Evolutionary conservation across 2,888 invertebrate genomes (phyloP).

Genomic region (Ophion costatus): DNA sequence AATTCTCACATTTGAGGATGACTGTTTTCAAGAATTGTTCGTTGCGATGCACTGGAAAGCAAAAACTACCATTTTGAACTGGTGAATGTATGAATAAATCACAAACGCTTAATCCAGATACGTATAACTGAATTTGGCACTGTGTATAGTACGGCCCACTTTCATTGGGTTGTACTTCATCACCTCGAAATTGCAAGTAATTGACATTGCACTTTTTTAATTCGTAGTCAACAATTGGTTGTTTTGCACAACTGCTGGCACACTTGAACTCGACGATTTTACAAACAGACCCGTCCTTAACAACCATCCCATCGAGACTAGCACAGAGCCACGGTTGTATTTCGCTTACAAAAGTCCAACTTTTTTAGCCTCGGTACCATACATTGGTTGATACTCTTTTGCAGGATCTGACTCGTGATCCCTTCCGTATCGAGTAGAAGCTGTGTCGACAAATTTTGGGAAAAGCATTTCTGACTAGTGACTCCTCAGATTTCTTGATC

Average conservation of each 20-base stretch:
- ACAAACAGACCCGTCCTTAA: constrained; percentile 35
- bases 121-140: constrained; percentile 60
- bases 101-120: constrained; percentile 59
- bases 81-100: constrained; percentile 65
- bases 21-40: constrained; percentile 43
- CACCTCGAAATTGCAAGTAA: constrained; percentile 14
- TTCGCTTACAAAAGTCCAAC: constrained; percentile 55
- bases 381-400: constrained; percentile 11
- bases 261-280: constrained; percentile 63
- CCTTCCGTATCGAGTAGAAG: constrained; percentile 44
- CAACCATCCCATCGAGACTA: constrained; percentile 62
- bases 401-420: constrained; percentile 30
- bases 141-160: constrained; percentile 58
- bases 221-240: constrained; percentile 49
- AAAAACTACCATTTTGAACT: constrained; percentile 42
- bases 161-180: constrained; percentile 33
- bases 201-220: constrained; percentile 18
- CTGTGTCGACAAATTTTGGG: constrained; percentile 54
- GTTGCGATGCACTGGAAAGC: constrained; percentile 41
- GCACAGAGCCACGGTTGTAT: constrained; percentile 64
- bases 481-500: constrained; percentile 53
- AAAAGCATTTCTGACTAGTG: constrained; percentile 58
- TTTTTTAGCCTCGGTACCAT: constrained; percentile 20
- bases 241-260: constrained; percentile 46
- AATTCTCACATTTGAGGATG: constrained; percentile 50